Base-by-base conservation (phyloP, 2,888 invertebrate species). In the Watsonalla binaria region DNA sequence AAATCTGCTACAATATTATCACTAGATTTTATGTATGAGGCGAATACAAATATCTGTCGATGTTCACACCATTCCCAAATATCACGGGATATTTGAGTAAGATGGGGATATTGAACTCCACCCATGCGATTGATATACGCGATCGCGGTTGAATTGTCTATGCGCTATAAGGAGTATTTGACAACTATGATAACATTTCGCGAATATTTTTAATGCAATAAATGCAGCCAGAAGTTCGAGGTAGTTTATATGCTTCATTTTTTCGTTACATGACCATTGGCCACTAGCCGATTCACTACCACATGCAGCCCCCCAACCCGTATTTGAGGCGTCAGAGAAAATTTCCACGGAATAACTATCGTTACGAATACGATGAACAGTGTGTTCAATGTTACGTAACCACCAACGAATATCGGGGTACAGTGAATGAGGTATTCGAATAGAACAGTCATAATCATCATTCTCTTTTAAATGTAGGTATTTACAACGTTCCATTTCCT, bases 11-110 rank as follows among this genome's bases (percentile, higher is more conserved):
- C 14, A 2, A 9, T 6, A 35, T 61, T 61, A 6, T 59, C 58
- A 5, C 0, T 15, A 5, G 58, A 58, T 0, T 47, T 47, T 13
- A 61, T 59, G 11, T 59, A 61, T 7, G 53, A 54, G 4, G 57
- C 61, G 46, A 48, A 55, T 11, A 59, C 39, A 11, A 46, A 37
- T 45, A 57, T 51, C 1, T 56, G 57, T 5, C 54, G 24, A 6
- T 8, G 5, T 50, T 61, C 56, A 14, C 61, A 61, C 57, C 61
- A 61, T 11, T 56, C 54, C 61, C 61, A 61, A 6, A 59, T 13
- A 7, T 52, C 33, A 39, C 37, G 51, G 0, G 56, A 54, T 9
- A 61, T 37, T 7, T 51, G 9, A 0, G 53, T 54, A 2, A 61
- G 47, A 24, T 59, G 57, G 9, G 51, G 56, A 47, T n/a, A 57